These are phyloP conservation scores for Helicoverpa zea DNA, from an alignment of 1,140 invertebrate genomes.

Conservation along the genomic window DNA sequence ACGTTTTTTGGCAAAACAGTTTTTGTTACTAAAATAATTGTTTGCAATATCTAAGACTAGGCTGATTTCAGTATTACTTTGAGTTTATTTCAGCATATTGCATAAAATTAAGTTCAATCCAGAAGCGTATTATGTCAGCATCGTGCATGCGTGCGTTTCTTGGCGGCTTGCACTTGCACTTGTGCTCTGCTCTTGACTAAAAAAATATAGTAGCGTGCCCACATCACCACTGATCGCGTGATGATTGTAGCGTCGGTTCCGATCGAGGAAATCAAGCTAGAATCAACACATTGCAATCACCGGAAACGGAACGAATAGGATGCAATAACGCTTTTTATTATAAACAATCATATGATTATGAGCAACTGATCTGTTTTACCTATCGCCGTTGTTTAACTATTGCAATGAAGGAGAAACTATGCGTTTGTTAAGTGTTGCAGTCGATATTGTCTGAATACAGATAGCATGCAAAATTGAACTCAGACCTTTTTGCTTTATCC, in stretches of 20 bases:
- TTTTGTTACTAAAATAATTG: too few relatives aligned
- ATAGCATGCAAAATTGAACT: slow-evolving; percentile 63
- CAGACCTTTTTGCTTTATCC: slow-evolving; percentile 67
- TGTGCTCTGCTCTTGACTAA: slow-evolving; percentile 11
- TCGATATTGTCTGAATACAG: slow-evolving; percentile 25
- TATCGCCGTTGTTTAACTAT: slow-evolving; percentile 22
- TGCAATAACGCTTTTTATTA: slow-evolving; percentile 22
- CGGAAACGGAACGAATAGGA: slow-evolving; percentile 44
- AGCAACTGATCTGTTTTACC: slow-evolving; percentile 31
- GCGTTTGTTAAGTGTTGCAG: slow-evolving; percentile 63
- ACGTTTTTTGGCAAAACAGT: neutral
- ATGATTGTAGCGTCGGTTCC: slow-evolving; percentile 34
- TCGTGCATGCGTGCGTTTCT: neutral
- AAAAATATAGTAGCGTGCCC: slow-evolving; percentile 21
- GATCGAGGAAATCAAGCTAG: slow-evolving; percentile 20
- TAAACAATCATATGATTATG: slow-evolving; percentile 35
- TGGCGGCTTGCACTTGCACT: slow-evolving; percentile 4
- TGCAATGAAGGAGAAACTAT: slow-evolving; percentile 16
- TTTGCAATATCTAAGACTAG: too few relatives aligned
- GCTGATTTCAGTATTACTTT: too few relatives aligned
- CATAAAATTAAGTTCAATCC: neutral
- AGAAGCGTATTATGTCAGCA: neutral
- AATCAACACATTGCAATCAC: neutral
- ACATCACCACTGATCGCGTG: slow-evolving; percentile 21
- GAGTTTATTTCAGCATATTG: too few relatives aligned